A percentile compares a stretch with the other conserved stretches of the same genome.
These are phyloP conservation scores for Drosophila murphyi DNA, from an alignment of 1,140 invertebrate species.

Conservation along the genomic window DNA sequence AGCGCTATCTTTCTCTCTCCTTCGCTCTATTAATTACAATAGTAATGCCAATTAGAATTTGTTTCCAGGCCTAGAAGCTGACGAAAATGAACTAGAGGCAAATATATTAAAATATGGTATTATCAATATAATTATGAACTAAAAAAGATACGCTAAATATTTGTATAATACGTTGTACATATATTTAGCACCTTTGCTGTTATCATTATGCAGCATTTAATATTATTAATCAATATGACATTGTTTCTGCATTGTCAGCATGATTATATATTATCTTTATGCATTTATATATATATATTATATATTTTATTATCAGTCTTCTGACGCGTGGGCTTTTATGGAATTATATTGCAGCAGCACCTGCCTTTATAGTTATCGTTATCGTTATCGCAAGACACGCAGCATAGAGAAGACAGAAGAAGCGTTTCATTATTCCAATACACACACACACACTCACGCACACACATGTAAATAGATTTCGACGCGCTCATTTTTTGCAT, in stretches of 20 bases:
- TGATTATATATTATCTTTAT: slow-evolving; percentile 22
- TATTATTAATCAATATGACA: slow-evolving; percentile 5
- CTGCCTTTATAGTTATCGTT: slow-evolving; percentile 27
- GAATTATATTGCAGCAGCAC: slow-evolving; percentile 25
- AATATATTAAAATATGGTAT: too few species aligned
- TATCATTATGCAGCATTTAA: slow-evolving; percentile 5
- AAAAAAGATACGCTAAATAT: background rate
- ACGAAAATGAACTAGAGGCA: background rate
- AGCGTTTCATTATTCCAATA: background rate
- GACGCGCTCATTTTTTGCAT: slow-evolving; percentile 29
- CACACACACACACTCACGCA: too few species aligned
- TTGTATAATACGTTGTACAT: background rate
- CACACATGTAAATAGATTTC: background rate
- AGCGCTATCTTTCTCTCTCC: slow-evolving; percentile 4
- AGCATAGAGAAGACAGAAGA: background rate
- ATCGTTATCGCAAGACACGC: slow-evolving; percentile 18
- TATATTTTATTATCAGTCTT: slow-evolving; percentile 8
- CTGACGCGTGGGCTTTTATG: slow-evolving; percentile 20
- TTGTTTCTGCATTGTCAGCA: slow-evolving; percentile 1
- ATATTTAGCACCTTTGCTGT: background rate
- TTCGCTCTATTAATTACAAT: slow-evolving; percentile 48
- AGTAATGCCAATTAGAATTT: slow-evolving; percentile 50
- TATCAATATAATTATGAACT: background rate
- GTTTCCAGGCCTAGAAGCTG: background rate
- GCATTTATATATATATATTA: slow-evolving; percentile 5